Evolutionary conservation across 2,113 vertebrate species (phyloP), one percentile per base, ranked within the genome.

Genomic region (Megaleporinus macrocephalus): DNA sequence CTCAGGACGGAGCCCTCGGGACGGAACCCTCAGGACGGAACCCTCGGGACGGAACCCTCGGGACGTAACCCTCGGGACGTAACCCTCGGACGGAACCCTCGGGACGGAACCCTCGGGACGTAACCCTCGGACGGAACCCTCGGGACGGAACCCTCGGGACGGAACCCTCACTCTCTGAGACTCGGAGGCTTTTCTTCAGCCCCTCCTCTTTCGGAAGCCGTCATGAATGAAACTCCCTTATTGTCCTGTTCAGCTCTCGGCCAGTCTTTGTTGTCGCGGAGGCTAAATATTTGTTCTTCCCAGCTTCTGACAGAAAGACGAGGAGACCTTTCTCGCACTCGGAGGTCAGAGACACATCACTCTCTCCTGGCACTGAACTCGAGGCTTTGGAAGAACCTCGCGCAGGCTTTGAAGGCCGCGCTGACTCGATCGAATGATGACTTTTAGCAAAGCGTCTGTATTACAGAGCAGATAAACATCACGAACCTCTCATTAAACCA

Each of bases 221-320:
- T 36, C 85, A 81, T 44, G 87, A 83, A 87, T 83, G 91, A 87
- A 87, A 91, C 88, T 79, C 80, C 82, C 83, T 86, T 85, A 89
- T 91, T 92, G 85, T 91, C 94, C 86, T 89, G 93, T 93, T 94
- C 93, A 90, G 90, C 90, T 89, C 82, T 84, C 44, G 81, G 89
- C 91, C 63, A 77, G 84, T 92, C 91, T 94, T 95, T 97, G 95
- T 95, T 92, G 90, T 89, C 85, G 82, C 89, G 87, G 84, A 89
- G 90, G 93, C 93, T 95, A 96, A 96, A 96, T 96, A 95, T 96
- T 94, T 95, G 95, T 94, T 94, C 93, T 96, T 96, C 95, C 95
- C 95, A 96, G 95, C 95, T 95, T 91, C 91, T 91, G 86, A 90
- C 91, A 91, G 93, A 91, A 89, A 90, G 93, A 93, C 90, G 90